Evolutionary conservation across 1,140 invertebrate species (phyloP).

Genomic region (Sarcophaga bullata): DNA sequence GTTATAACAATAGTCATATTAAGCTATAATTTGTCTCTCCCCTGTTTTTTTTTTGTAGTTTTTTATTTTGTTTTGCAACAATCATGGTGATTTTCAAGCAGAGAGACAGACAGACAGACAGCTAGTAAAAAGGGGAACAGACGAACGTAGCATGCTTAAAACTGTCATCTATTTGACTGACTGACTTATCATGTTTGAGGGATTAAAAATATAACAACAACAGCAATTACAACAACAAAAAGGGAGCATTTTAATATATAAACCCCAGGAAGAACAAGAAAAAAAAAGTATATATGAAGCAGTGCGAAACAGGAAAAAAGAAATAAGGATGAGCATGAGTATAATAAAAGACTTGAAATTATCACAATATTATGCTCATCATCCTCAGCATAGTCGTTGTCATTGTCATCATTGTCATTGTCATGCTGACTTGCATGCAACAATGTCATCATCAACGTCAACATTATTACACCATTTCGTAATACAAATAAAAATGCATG

Average conservation of each 20-base stretch:
- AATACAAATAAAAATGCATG: background rate
- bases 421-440: slow-evolving; percentile 37
- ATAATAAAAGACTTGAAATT: slow-evolving; percentile 34
- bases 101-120: background rate
- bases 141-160: background rate
- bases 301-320: background rate
- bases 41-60: background rate
- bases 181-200: slow-evolving; percentile 35
- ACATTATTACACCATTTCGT: slow-evolving; percentile 34
- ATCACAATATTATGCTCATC: slow-evolving; percentile 37
- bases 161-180: slow-evolving; percentile 30
- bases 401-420: slow-evolving; percentile 39
- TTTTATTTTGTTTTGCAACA: background rate
- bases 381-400: background rate
- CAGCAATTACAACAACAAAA: background rate
- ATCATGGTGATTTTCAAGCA: background rate
- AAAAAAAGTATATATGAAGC: background rate
- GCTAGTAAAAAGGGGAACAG: background rate
- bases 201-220: slow-evolving; percentile 19
- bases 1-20: slow-evolving; percentile 39
- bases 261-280: no score
- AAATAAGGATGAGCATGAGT: background rate
- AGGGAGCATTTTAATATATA: background rate
- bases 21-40: slow-evolving; percentile 33
- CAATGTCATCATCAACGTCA: slow-evolving; percentile 40